These are phyloP conservation scores for Coenonympha arcania DNA, from an alignment of 2,888 invertebrate genomes.

Conservation along the genomic window DNA sequence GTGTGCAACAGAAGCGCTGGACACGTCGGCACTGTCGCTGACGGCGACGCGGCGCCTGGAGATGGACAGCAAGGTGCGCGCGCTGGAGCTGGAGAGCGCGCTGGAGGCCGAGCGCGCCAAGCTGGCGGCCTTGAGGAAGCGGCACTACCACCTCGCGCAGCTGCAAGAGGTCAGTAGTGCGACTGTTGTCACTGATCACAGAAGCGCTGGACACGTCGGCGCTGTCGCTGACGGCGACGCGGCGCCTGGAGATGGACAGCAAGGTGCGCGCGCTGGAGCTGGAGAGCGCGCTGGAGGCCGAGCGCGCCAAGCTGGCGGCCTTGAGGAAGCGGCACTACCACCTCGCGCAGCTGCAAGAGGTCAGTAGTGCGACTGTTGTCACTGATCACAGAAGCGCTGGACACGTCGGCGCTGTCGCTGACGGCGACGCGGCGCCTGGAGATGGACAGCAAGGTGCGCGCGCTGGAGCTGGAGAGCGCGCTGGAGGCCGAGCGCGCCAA, in stretches of 20 bases:
- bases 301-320: not conserved
- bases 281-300: slow-evolving; percentile 88
- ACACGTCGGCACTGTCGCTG: slow-evolving; percentile 89
- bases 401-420: no score
- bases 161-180: slow-evolving; percentile 29
- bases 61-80: slow-evolving; percentile 97
- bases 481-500: no score
- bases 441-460: no score
- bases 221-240: slow-evolving; percentile 86
- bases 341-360: slow-evolving; percentile 3
- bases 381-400: no score
- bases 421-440: no score
- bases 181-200: no score
- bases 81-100: slow-evolving; percentile 92
- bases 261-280: slow-evolving; percentile 95
- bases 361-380: no score
- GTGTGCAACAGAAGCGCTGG: slow-evolving; percentile 82
- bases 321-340: not conserved
- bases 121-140: not conserved
- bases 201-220: slow-evolving; percentile 92
- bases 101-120: slow-evolving; percentile 76
- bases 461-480: no score
- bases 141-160: slow-evolving; percentile 2
- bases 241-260: slow-evolving; percentile 97
- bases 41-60: slow-evolving; percentile 90